Percentiles rank a stretch among this genome's conserved stretches.
These are phyloP conservation scores for Gambelia wislizenii DNA, from an alignment of 2,797 vertebrate genomes.

Conservation along the genomic window DNA sequence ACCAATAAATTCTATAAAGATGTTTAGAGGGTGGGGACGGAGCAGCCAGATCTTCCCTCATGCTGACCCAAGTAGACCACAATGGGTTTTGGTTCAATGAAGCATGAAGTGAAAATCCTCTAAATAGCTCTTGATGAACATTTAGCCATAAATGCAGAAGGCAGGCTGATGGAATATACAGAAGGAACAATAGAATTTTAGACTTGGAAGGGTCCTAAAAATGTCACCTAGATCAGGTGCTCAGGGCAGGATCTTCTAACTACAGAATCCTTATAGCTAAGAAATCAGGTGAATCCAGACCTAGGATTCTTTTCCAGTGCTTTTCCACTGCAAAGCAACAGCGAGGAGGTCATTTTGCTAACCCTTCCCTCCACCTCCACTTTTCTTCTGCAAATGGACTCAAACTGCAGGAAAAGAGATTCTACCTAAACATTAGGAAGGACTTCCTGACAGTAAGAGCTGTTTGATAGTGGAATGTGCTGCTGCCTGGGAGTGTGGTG, in stretches of 20 bases:
- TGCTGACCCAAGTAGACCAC: constrained; percentile 50
- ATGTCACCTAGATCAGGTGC: not conserved
- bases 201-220: not conserved
- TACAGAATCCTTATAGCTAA: not conserved
- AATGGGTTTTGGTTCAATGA: constrained; percentile 4
- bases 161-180: not conserved
- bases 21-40: constrained; percentile 1
- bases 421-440: too few relatives aligned
- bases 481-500: too few relatives aligned
- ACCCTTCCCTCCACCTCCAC: too few relatives aligned
- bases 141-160: constrained; percentile 48
- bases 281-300: not conserved
- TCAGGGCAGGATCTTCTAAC: not conserved
- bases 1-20: not conserved
- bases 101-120: constrained; percentile 46
- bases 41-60: constrained; percentile 32
- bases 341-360: too few relatives aligned
- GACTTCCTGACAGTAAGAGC: too few relatives aligned
- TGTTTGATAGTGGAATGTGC: too few relatives aligned
- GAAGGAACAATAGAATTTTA: not conserved
- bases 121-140: constrained; percentile 41
- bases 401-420: too few relatives aligned
- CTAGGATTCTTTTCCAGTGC: not conserved
- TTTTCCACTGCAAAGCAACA: too few relatives aligned
- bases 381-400: too few relatives aligned